phyloP scores from a whole-genome alignment of 2,113 vertebrate genomes.

The Conger conger region DNA sequence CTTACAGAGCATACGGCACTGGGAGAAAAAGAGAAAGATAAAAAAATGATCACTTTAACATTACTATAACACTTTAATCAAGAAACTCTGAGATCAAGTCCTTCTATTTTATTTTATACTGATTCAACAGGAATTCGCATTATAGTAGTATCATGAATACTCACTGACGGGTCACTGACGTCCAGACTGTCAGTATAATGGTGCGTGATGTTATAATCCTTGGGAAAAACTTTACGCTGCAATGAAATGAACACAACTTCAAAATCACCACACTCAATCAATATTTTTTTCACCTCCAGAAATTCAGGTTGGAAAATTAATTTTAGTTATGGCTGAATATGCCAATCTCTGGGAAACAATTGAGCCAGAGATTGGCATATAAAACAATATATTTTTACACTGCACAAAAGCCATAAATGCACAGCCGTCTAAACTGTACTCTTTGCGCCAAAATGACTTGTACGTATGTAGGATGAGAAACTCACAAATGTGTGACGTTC shows the following conservation, averaged over 20 bases:
- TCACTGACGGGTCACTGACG: slow-evolving; percentile 64
- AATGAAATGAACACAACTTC: slow-evolving; percentile 10
- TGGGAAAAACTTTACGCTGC: slow-evolving; percentile 68
- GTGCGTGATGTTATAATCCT: slow-evolving; percentile 65
- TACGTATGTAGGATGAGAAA: slow-evolving; percentile 13
- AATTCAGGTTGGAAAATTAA: not conserved
- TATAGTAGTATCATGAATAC: slow-evolving; percentile 19
- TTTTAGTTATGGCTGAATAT: not conserved
- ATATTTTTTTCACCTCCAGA: not conserved
- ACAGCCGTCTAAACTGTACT: not conserved
- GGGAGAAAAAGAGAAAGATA: slow-evolving; percentile 10
- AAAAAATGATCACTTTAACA: not conserved
- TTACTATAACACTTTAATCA: not conserved
- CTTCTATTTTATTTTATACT: not conserved
- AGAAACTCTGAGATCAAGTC: not conserved
- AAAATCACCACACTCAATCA: not conserved
- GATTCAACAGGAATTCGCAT: not conserved
- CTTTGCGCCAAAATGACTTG: not conserved
- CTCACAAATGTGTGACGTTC: slow-evolving; percentile 66
- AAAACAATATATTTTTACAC: no score
- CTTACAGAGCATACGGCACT: slow-evolving; percentile 71
- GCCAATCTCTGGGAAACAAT: no score
- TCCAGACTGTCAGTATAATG: slow-evolving; percentile 62
- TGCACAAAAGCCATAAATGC: no score
- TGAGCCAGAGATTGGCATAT: no score